A percentile compares a stretch with the other conserved stretches of the same genome.
phyloP scores from a whole-genome alignment of 2,113 vertebrate genomes.

The Xiphorhynchus elegans region DNA sequence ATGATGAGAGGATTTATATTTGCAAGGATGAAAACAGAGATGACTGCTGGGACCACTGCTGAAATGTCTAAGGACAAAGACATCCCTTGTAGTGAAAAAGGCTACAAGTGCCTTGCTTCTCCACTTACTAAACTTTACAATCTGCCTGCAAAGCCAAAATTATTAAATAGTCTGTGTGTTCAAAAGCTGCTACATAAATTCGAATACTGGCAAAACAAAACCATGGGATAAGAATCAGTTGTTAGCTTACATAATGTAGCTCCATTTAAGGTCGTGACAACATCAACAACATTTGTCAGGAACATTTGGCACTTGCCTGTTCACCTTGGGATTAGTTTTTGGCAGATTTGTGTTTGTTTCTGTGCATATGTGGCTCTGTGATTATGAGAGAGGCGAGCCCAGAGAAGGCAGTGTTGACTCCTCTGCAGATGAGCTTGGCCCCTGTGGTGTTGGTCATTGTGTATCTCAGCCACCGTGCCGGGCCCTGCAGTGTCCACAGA shows the following conservation, averaged over 20 bases:
- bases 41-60: not conserved
- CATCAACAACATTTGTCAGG: not conserved
- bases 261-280: not conserved
- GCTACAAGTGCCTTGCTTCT: not conserved
- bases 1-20: not conserved
- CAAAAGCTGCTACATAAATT: not conserved
- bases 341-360: not conserved
- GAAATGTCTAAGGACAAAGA: not conserved
- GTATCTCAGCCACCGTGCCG: accelerated
- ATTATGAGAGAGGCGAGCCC: not conserved
- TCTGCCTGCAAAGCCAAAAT: not conserved
- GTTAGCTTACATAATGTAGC: not conserved
- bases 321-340: not conserved
- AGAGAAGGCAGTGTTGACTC: not conserved
- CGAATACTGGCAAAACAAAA: not conserved
- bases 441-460: not conserved
- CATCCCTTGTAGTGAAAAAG: not conserved
- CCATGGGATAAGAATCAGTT: accelerated
- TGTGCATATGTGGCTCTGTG: accelerated
- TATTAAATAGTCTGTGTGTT: not conserved
- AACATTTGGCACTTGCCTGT: not conserved
- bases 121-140: not conserved
- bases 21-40: not conserved
- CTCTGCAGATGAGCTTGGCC: not conserved
- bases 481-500: not conserved